These are phyloP conservation scores for Salpingus planirostris DNA, from an alignment of 2,888 invertebrate genomes.

Conservation along the genomic window DNA sequence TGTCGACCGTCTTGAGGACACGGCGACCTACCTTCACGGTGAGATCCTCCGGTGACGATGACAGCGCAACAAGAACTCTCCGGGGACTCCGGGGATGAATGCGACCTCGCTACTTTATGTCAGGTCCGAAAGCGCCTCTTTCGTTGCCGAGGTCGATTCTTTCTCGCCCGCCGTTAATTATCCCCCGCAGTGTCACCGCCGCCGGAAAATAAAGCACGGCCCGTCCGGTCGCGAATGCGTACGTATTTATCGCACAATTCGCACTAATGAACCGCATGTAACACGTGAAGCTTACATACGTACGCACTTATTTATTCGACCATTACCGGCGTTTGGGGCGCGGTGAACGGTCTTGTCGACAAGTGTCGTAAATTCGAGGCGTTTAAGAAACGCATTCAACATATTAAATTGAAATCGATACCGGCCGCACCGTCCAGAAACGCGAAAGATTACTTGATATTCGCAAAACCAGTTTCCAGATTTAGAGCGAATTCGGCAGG, in stretches of 20 bases:
- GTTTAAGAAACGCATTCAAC: conserved; percentile 2
- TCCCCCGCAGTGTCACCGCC: conserved; percentile 7
- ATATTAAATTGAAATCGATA: conserved; percentile 3
- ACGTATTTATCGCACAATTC: conserved; percentile 16
- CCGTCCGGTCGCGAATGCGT: conserved; percentile 9
- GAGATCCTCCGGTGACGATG: too few relatives aligned
- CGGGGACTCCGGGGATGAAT: too few relatives aligned
- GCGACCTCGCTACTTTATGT: too few relatives aligned
- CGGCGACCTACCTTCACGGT: conserved; percentile 7
- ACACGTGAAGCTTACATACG: conserved; percentile 10
- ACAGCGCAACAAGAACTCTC: too few relatives aligned
- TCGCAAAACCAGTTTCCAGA: too few relatives aligned
- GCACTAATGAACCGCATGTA: conserved; percentile 18
- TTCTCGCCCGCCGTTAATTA: conserved; percentile 5
- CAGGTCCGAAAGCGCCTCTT: too few relatives aligned
- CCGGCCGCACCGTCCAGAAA: too few relatives aligned
- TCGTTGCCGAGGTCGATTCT: neutral
- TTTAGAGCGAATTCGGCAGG: too few relatives aligned
- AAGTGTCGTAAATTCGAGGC: conserved; percentile 12
- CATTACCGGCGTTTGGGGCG: conserved; percentile 17
- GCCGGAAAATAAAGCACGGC: conserved; percentile 9
- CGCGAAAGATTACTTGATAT: too few relatives aligned
- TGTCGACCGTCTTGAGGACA: conserved; percentile 4
- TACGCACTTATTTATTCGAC: conserved; percentile 15
- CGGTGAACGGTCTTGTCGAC: conserved; percentile 13